A percentile compares a stretch with the other conserved stretches of the same genome.
phyloP scores from a whole-genome alignment of 1,140 invertebrate genomes.

The Apis dorsata region DNA sequence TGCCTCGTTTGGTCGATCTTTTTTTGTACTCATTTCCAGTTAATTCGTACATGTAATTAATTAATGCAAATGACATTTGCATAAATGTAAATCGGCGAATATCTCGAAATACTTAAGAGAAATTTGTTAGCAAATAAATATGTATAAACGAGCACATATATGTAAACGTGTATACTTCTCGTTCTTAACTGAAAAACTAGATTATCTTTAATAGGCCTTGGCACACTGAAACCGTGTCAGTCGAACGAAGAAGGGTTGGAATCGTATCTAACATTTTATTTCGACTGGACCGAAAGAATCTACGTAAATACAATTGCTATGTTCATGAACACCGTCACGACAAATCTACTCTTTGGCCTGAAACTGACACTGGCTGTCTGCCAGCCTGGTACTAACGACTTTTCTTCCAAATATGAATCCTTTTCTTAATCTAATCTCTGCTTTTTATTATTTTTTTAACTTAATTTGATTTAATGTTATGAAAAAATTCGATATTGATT shows the following conservation, averaged over 20 bases:
- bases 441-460: background rate
- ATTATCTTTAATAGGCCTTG: conserved; percentile 74
- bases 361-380: conserved; percentile 73
- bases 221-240: conserved; percentile 74
- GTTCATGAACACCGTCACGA: conserved; percentile 66
- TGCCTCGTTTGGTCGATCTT: background rate
- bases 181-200: conserved; percentile 49
- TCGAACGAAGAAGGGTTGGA: conserved; percentile 42
- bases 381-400: conserved; percentile 71
- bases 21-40: background rate
- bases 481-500: background rate
- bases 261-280: conserved; percentile 67
- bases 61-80: conserved; percentile 11
- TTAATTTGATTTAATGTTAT: background rate
- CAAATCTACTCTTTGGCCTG: conserved; percentile 77
- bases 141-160: background rate
- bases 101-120: background rate
- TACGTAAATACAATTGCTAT: conserved; percentile 71
- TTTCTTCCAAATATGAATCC: conserved; percentile 75
- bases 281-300: conserved; percentile 53
- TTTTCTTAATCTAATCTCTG: conserved; percentile 51
- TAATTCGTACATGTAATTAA: conserved; percentile 4
- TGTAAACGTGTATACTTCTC: background rate
- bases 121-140: background rate
- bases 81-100: background rate